Conservation (phyloP, 2,888 invertebrate species). For the Colostygia pectinataria region DNA sequence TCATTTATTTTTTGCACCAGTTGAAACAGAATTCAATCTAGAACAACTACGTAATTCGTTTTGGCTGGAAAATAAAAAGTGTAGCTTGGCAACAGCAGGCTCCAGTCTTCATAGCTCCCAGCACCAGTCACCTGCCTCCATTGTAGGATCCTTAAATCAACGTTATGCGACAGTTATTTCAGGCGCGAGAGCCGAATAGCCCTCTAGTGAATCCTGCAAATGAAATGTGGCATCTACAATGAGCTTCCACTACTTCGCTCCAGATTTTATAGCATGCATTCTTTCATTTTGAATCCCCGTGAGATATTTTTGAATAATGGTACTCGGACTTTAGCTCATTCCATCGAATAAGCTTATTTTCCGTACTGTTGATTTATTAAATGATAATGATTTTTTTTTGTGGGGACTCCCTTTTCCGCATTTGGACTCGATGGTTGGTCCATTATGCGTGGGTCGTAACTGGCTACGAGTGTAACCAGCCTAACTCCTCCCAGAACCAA, state of each 20-base stretch:
- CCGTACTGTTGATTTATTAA: too few relatives aligned
- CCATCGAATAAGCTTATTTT: not conserved
- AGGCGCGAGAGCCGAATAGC: constrained; percentile 61
- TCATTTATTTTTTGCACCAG: too few relatives aligned
- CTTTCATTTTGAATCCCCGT: constrained; percentile 9
- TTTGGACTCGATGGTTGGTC: too few relatives aligned
- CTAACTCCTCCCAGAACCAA: too few relatives aligned
- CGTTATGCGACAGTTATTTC: constrained; percentile 74
- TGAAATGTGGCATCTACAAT: constrained; percentile 53
- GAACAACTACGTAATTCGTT: too few relatives aligned
- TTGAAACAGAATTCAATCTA: too few relatives aligned
- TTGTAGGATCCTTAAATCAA: constrained; percentile 58
- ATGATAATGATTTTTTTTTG: too few relatives aligned
- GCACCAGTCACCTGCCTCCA: constrained; percentile 46
- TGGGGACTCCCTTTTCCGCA: too few relatives aligned
- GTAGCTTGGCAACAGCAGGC: not conserved
- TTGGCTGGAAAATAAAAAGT: too few relatives aligned
- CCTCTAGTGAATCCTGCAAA: constrained; percentile 61
- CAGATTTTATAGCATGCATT: constrained; percentile 16
- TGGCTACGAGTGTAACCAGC: too few relatives aligned
- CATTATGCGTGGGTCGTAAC: too few relatives aligned
- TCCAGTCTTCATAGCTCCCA: constrained; percentile 10
- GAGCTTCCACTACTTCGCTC: constrained; percentile 31
- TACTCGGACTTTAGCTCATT: constrained; percentile 7
- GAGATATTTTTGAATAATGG: constrained; percentile 14